Conservation (phyloP, 2,888 invertebrate species). For the Fragum sueziense region DNA sequence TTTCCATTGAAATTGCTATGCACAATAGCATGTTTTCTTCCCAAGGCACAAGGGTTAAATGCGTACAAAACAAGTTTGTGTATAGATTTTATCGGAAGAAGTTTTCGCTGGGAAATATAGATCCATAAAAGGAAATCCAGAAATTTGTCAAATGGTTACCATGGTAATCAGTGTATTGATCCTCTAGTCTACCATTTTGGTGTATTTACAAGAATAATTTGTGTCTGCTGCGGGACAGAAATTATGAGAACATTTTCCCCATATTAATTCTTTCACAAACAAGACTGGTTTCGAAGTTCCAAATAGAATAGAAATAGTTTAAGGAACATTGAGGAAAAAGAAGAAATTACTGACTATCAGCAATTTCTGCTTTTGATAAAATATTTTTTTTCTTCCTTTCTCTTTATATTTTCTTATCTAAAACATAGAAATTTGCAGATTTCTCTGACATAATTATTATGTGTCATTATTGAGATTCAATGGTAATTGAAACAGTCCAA, state of each 20-base stretch:
- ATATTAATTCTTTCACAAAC: neutral
- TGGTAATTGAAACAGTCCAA: too few species aligned
- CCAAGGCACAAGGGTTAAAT: neutral
- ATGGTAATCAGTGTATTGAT: slow-evolving; percentile 59
- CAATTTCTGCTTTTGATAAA: too few species aligned
- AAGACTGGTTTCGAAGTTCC: neutral
- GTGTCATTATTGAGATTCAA: too few species aligned
- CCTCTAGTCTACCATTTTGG: slow-evolving; percentile 40
- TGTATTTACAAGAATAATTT: slow-evolving; percentile 59
- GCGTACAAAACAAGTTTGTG: neutral
- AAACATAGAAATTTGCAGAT: too few species aligned
- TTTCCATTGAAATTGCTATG: too few species aligned
- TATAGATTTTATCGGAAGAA: neutral
- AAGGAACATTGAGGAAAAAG: neutral
- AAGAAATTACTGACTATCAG: neutral
- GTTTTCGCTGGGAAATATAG: slow-evolving; percentile 1
- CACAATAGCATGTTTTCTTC: too few species aligned
- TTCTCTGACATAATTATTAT: too few species aligned
- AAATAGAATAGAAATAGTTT: neutral
- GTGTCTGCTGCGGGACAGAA: slow-evolving; percentile 18
- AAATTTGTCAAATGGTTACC: slow-evolving; percentile 64
- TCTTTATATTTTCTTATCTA: too few species aligned
- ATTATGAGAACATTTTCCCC: slow-evolving; percentile 3
- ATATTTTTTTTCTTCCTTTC: too few species aligned
- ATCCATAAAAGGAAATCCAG: slow-evolving; percentile 52